Evolutionary conservation across 2,113 vertebrate species (phyloP).

Genomic region (Rousettus leschenaultii): DNA sequence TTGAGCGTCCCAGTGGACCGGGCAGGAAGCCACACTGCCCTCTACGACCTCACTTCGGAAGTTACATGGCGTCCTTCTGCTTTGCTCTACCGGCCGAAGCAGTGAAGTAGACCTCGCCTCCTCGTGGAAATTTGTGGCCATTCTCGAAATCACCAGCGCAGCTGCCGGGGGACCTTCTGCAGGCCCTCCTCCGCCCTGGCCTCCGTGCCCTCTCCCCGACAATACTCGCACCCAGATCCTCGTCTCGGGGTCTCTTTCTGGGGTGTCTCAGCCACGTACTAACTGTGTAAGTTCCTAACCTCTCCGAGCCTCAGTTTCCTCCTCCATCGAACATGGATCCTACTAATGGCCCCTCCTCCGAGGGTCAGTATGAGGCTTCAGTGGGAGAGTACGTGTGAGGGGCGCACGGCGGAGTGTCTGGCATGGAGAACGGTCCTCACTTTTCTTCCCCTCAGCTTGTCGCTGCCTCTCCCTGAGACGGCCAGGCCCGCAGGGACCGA

Average conservation of each 20-base stretch:
- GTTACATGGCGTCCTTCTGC: background rate
- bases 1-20: background rate
- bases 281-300: background rate
- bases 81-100: background rate
- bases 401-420: accelerated
- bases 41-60: background rate
- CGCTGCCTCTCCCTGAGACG: background rate
- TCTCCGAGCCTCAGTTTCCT: background rate
- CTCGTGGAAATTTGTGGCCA: background rate
- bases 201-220: accelerated
- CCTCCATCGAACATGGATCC: background rate
- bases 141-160: background rate
- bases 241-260: background rate
- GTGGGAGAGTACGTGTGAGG: accelerated
- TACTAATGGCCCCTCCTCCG: background rate
- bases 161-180: accelerated
- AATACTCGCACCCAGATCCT: background rate
- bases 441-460: background rate
- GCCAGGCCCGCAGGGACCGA: background rate
- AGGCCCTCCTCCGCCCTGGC: background rate
- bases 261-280: background rate
- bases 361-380: background rate
- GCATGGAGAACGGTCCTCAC: background rate
- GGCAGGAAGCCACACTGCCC: background rate
- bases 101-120: background rate